Conservation (phyloP, 2,797 vertebrate species). For the Anniella stebbinsi region DNA sequence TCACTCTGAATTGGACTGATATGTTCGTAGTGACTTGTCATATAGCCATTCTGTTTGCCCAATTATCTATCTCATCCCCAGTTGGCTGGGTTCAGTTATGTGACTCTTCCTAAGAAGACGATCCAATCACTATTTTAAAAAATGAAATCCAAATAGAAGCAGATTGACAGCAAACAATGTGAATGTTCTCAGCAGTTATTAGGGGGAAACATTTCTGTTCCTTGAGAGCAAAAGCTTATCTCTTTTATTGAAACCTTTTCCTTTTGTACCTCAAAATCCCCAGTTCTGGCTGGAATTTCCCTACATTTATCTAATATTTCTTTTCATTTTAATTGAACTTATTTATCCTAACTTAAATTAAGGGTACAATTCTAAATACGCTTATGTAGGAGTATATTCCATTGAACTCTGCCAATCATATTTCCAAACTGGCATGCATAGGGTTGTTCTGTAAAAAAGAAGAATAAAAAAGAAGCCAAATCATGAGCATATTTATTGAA, state of each 20-base stretch:
- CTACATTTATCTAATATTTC: not conserved
- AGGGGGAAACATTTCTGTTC: not conserved
- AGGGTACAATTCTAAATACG: not conserved
- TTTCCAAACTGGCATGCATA: not conserved
- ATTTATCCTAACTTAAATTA: not conserved
- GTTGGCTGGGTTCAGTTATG: not conserved
- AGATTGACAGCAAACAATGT: not conserved
- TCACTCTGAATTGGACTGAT: not conserved
- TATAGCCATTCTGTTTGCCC: not conserved
- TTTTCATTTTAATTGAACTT: not conserved
- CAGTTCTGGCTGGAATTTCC: not conserved
- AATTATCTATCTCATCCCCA: not conserved
- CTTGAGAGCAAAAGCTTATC: not conserved
- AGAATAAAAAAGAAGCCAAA: not conserved
- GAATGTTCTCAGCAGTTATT: not conserved
- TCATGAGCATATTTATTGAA: not conserved
- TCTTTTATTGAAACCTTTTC: not conserved
- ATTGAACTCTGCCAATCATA: not conserved
- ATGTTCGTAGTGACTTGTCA: not conserved
- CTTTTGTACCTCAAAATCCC: not conserved
- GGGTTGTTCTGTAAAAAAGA: not conserved
- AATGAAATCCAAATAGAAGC: not conserved
- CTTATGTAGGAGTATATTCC: not conserved
- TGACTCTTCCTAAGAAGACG: not conserved
- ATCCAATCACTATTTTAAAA: not conserved